Base-by-base conservation (phyloP, 2,888 invertebrate genomes). In the Ecdyonurus torrentis region DNA sequence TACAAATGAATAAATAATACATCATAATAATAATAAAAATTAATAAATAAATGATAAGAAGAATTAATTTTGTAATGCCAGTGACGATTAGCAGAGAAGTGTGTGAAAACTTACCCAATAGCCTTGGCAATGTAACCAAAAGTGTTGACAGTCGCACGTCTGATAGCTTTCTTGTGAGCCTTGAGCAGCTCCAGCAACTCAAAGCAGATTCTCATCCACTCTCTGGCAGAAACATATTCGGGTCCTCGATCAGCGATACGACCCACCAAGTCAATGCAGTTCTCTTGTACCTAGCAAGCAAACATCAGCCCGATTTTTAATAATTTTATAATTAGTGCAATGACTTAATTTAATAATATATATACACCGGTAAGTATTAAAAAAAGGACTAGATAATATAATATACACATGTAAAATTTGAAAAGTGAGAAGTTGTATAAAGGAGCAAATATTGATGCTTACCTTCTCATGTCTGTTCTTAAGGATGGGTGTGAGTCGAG, bases 151-250 rank as follows among this genome's bases (percentile, higher is more conserved):
- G 99, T 98, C 1, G 99, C 99, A 75, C 99, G 79, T 61, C 99
- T 80, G 71, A 99, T 99, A 1, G 98, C 97, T 74, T 99, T 99
- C 75, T 99, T 99, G 78, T 99, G 99, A 0, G 99, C 99, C 74
- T 99, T 99, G 37, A 99, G 77, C 60, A 99, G 78, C 75, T 99
- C 99, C 64, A 99, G 77, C 65, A 99, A 78, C 74, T 99, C 99
- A 73, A 99, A 99, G 74, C 99, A 99, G 74, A 99, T 99, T 70
- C 99, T 81, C 99, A 99, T 99, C 99, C 99, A 99, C 77, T 99
- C 99, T 63, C 98, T 81, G 0, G 99, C 98, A 0, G 97, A 95
- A 1, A 99, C 99, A 73, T 96, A 98, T 75, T 99, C 99, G 0
- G 97, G 96, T 2, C 98, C 99, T 69, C 97, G 83, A 78, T 99